Evolutionary conservation across 2,797 vertebrate genomes (phyloP).

Genomic region (Pterois miles): DNA sequence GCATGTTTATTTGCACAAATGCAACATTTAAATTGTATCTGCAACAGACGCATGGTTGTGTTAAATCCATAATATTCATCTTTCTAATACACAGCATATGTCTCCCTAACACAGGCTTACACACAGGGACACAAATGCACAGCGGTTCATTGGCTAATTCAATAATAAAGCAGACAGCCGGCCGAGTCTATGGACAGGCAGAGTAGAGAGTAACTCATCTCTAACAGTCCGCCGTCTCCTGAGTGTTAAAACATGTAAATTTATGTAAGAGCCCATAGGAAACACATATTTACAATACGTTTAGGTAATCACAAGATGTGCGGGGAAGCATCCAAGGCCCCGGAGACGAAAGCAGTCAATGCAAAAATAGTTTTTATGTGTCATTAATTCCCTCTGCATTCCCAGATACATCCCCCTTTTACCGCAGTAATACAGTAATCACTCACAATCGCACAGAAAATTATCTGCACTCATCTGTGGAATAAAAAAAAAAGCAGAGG

Average conservation of each 20-base stretch:
- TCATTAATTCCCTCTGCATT: slow-evolving; percentile 96
- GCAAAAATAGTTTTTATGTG: slow-evolving; percentile 95
- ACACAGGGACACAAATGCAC: slow-evolving; percentile 61
- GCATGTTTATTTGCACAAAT: slow-evolving; percentile 53
- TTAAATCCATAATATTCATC: slow-evolving; percentile 76
- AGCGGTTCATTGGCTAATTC: slow-evolving; percentile 81
- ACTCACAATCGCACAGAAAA: slow-evolving; percentile 95
- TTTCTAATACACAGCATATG: slow-evolving; percentile 72
- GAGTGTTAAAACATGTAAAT: slow-evolving; percentile 90
- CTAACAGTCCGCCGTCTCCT: slow-evolving; percentile 83
- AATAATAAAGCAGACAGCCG: slow-evolving; percentile 80
- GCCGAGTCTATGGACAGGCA: slow-evolving; percentile 67
- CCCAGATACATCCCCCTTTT: slow-evolving; percentile 91
- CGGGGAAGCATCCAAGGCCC: slow-evolving; percentile 83
- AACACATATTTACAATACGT: slow-evolving; percentile 89
- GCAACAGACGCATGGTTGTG: slow-evolving; percentile 46
- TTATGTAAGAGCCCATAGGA: slow-evolving; percentile 86
- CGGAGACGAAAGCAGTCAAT: slow-evolving; percentile 89
- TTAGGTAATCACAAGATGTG: slow-evolving; percentile 93
- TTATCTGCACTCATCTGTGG: slow-evolving; percentile 96
- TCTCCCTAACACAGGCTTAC: slow-evolving; percentile 73
- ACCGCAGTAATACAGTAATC: slow-evolving; percentile 95
- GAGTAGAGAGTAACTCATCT: slow-evolving; percentile 79
- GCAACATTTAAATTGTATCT: slow-evolving; percentile 50
- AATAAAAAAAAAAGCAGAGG: slow-evolving; percentile 84